phyloP scores from a whole-genome alignment of 1,140 invertebrate genomes.

The Idris sp. region DNA sequence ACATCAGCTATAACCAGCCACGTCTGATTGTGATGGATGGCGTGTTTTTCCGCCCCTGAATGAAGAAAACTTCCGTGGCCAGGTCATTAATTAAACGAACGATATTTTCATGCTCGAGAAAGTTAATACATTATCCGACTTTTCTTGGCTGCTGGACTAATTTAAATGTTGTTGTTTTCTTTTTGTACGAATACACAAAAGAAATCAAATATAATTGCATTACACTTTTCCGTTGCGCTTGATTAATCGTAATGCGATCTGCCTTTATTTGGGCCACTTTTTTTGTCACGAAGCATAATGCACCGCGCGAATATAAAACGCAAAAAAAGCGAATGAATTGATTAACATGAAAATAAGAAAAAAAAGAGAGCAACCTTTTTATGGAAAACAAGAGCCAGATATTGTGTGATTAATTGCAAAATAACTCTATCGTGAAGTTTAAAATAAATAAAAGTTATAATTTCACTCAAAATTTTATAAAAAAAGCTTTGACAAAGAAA shows the following conservation, averaged over 20 bases:
- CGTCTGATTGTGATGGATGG: slow-evolving; percentile 64
- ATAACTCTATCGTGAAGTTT: no score
- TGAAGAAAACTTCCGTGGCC: slow-evolving; percentile 57
- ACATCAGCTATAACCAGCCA: slow-evolving; percentile 58
- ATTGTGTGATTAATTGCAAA: no score
- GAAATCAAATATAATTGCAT: slow-evolving; percentile 47
- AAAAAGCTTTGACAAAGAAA: no score
- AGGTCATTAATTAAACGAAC: slow-evolving; percentile 63
- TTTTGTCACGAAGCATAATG: slow-evolving; percentile 10
- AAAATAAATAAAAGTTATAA: no score
- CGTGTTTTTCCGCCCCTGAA: slow-evolving; percentile 54
- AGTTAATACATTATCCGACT: slow-evolving; percentile 63
- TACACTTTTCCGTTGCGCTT: slow-evolving; percentile 27
- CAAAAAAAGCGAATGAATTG: no score
- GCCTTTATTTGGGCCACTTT: slow-evolving; percentile 8
- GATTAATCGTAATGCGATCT: slow-evolving; percentile 36
- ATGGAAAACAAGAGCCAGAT: no score
- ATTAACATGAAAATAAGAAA: no score
- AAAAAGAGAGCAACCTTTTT: no score
- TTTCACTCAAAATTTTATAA: no score
- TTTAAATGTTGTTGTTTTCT: slow-evolving; percentile 57
- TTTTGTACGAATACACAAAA: slow-evolving; percentile 30
- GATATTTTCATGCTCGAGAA: slow-evolving; percentile 62
- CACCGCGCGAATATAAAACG: no score
- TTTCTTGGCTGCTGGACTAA: slow-evolving; percentile 51